A percentile compares a stretch with the other conserved stretches of the same genome.
Evolutionary conservation across 2,113 vertebrate species (phyloP).

Genomic region (Cavia porcellus): DNA sequence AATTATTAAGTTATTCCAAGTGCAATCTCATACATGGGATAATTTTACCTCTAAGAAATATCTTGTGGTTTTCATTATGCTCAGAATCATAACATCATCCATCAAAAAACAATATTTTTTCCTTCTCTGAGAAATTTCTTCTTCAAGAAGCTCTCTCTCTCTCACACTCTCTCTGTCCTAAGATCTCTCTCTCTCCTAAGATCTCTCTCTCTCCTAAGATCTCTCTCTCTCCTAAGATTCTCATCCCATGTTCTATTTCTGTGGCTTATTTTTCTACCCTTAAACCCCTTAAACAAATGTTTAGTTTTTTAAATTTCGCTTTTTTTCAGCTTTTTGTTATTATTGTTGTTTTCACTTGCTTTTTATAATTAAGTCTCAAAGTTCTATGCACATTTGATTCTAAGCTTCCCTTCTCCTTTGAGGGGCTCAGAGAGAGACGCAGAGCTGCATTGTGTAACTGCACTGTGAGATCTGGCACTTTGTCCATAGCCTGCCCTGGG

Average conservation of each 20-base stretch:
- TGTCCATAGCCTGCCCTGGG: neutral
- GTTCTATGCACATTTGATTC: neutral
- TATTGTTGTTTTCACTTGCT: neutral
- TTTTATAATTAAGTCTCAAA: neutral
- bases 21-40: neutral
- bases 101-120: neutral
- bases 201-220: neutral
- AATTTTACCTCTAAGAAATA: constrained; percentile 43
- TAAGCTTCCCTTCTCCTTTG: neutral
- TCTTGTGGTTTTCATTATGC: neutral
- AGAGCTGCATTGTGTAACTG: neutral
- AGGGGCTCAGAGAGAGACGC: neutral
- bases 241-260: neutral
- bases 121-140: constrained; percentile 8
- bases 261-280: neutral
- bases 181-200: neutral
- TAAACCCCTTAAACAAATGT: neutral
- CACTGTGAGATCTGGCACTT: neutral
- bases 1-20: neutral
- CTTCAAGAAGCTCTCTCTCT: neutral
- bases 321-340: neutral
- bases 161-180: too few species aligned
- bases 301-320: neutral
- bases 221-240: neutral
- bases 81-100: neutral